These are phyloP conservation scores for Tanytarsus gracilentus DNA, from an alignment of 2,888 invertebrate genomes.

Conservation along the genomic window DNA sequence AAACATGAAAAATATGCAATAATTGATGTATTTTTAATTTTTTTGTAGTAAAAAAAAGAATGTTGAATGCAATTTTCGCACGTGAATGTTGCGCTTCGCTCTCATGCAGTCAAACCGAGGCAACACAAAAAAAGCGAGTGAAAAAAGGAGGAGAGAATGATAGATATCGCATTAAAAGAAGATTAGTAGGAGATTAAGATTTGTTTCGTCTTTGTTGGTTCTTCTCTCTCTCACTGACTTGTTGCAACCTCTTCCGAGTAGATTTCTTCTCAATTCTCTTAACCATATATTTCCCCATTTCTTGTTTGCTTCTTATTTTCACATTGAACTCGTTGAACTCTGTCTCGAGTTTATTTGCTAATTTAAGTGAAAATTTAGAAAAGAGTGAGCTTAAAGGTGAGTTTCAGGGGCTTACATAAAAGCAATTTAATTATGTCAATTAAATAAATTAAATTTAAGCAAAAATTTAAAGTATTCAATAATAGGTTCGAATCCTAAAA, in stretches of 20 bases:
- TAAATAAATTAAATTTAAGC: no score
- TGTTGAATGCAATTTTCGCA: slow-evolving; percentile 26
- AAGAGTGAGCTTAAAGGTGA: no score
- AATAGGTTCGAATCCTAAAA: no score
- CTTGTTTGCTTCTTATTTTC: slow-evolving; percentile 20
- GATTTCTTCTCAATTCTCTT: neutral
- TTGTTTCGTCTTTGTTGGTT: slow-evolving; percentile 26
- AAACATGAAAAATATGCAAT: slow-evolving; percentile 27
- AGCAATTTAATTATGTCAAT: no score
- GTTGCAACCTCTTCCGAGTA: neutral
- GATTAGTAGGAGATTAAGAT: slow-evolving; percentile 28
- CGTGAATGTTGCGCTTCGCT: slow-evolving; percentile 15
- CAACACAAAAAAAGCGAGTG: neutral
- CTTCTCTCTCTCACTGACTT: neutral
- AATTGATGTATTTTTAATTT: slow-evolving; percentile 28
- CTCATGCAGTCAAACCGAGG: neutral
- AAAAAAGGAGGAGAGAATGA: slow-evolving; percentile 20
- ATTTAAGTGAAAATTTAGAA: slow-evolving; percentile 23
- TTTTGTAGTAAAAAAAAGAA: slow-evolving; percentile 14
- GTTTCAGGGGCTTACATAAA: no score
- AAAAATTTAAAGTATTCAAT: no score
- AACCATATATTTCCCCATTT: neutral
- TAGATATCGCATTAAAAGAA: slow-evolving; percentile 28
- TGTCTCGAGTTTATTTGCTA: slow-evolving; percentile 27
- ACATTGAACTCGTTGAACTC: slow-evolving; percentile 24